Evolutionary conservation across 2,797 vertebrate genomes (phyloP).

Genomic region (Enteromius mattozi): DNA sequence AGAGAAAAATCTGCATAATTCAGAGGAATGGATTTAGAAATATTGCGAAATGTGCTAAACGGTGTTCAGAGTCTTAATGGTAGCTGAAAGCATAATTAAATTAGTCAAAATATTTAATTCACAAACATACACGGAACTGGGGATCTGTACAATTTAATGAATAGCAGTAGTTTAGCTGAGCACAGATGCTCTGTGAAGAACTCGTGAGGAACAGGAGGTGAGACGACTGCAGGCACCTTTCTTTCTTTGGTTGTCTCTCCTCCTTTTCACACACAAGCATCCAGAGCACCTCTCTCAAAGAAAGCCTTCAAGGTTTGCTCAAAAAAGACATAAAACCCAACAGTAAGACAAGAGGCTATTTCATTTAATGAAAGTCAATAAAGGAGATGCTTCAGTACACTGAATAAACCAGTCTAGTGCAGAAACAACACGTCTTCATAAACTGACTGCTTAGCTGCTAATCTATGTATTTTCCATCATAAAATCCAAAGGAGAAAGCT

Average conservation of each 20-base stretch:
- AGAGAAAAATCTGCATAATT: slow-evolving; percentile 3
- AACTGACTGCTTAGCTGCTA: background rate
- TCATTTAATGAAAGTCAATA: background rate
- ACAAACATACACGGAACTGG: background rate
- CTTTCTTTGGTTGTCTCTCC: background rate
- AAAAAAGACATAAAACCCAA: background rate
- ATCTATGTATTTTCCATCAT: background rate
- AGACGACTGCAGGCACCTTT: background rate
- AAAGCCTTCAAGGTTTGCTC: background rate
- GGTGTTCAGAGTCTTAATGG: background rate
- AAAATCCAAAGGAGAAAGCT: background rate
- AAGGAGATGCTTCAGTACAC: background rate
- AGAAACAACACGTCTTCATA: background rate
- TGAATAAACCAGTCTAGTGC: background rate
- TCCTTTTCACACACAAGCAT: background rate
- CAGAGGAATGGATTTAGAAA: slow-evolving; percentile 1
- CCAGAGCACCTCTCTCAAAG: background rate
- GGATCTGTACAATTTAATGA: background rate
- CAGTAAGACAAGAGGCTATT: background rate
- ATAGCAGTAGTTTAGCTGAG: background rate
- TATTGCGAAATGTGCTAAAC: background rate
- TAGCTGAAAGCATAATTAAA: slow-evolving; percentile 20
- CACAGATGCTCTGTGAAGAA: background rate
- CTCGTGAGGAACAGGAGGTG: background rate
- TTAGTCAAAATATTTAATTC: slow-evolving; percentile 15